Base-by-base conservation (phyloP, 2,797 vertebrate species). In the Aldrovandia affinis region DNA sequence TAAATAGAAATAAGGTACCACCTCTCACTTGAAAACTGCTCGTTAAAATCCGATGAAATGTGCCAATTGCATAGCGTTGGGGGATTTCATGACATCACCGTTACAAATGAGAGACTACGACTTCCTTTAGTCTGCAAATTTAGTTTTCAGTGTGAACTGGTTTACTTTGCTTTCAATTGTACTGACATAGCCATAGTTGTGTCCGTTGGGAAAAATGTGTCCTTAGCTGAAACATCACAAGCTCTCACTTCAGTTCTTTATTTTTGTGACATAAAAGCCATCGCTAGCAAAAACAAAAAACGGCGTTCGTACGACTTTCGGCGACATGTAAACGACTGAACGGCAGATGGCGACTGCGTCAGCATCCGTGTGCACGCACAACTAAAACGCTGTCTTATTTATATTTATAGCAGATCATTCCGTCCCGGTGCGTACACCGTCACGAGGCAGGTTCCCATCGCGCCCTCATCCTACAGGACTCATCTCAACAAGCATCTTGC, bases 191-290 rank as follows among this genome's bases (percentile, higher is more conserved):
- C 50, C 39, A 83, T 52, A 63, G n/a, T n/a, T 75, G 6, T 39
- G 15, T 20, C 73, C 22, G 39, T 52, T 70, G 65, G 47, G 28
- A 68, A 81, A 83, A 33, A 36, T 28, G 14, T 42, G 57, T 78
- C 80, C 85, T 75, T 44, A 78, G 78, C 52, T 57, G 22, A 78
- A 75, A 52, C 83, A 83, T 84, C 55, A 85, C 22, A 84, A 36
- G 28, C 81, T 82, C 81, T 47, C 55, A 82, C 73, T 83, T 30
- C 80, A 39, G 68, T 42, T 82, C n/a, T n/a, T n/a, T n/a, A n/a
- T 28, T 88, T 86, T 39, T 81, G 39, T 88, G 85, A 86, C 18
- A 14, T 59, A 0, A 86, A 75, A 81, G 63, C 57, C 84, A 83
- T 81, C 83, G 86, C 55, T 78, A 55, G 28, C 79, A 87, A 78